Evolutionary conservation across 2,888 invertebrate species (phyloP).

Genomic region (Onchidella celtica): DNA sequence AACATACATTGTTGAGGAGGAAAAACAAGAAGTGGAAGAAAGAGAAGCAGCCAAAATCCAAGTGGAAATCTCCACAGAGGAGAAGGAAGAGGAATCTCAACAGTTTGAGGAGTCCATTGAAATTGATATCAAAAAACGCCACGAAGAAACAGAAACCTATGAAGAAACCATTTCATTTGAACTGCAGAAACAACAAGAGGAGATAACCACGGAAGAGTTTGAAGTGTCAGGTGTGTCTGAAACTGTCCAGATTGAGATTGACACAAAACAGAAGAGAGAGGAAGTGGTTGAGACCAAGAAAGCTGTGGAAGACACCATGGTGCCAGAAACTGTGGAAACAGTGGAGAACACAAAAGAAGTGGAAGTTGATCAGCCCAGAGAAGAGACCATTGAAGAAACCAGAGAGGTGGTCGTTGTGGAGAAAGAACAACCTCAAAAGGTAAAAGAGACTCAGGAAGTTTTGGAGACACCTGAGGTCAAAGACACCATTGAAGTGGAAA

Average conservation of each 20-base stretch:
- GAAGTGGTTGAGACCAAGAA: conserved; percentile 40
- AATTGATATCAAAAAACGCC: conserved; percentile 27
- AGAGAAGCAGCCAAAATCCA: conserved; percentile 42
- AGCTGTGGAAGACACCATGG: neutral
- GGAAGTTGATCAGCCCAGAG: conserved; percentile 55
- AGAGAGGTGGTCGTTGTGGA: conserved; percentile 53
- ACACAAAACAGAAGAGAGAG: conserved; percentile 51
- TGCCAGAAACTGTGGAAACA: neutral
- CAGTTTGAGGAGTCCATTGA: conserved; percentile 23
- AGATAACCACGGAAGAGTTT: neutral
- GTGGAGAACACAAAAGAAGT: conserved; percentile 53
- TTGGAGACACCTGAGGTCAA: neutral
- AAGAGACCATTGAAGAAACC: conserved; percentile 50
- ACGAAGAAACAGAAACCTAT: conserved; percentile 35
- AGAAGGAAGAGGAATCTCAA: conserved; percentile 40
- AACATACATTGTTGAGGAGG: conserved; percentile 51
- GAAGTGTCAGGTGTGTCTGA: neutral
- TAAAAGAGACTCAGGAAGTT: conserved; percentile 49
- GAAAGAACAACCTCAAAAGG: conserved; percentile 57
- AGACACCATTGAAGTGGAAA: conserved; percentile 34
- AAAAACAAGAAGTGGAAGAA: conserved; percentile 49
- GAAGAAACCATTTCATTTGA: conserved; percentile 39
- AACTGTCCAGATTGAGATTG: conserved; percentile 39
- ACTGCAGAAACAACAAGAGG: conserved; percentile 43
- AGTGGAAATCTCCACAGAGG: conserved; percentile 18